phyloP scores from a whole-genome alignment of 2,888 invertebrate genomes.

The Drosophila infuscata region DNA sequence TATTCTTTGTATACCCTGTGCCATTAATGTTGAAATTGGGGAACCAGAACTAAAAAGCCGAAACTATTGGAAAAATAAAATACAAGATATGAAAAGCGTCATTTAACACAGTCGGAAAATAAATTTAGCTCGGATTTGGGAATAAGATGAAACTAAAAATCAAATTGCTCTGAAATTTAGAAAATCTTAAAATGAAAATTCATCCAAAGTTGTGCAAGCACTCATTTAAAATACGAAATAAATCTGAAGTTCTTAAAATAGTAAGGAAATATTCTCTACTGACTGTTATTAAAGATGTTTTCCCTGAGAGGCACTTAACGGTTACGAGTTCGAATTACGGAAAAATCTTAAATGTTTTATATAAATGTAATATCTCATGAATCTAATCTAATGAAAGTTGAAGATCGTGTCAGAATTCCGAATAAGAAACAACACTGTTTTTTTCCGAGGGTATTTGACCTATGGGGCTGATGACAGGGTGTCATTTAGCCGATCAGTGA shows the following conservation, averaged over 20 bases:
- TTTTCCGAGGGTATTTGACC: neutral
- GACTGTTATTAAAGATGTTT: too few relatives aligned
- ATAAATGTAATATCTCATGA: neutral
- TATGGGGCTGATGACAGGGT: neutral
- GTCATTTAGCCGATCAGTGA: neutral
- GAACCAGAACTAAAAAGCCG: neutral
- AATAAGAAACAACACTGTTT: neutral
- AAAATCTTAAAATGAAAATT: neutral
- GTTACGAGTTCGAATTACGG: neutral
- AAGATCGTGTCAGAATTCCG: neutral
- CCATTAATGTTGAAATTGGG: neutral
- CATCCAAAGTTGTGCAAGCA: neutral
- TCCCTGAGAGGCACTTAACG: too few relatives aligned
- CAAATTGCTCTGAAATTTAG: neutral
- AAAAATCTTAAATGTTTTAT: too few relatives aligned
- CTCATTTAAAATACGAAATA: neutral
- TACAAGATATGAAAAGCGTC: neutral
- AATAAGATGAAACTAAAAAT: neutral
- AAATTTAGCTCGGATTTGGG: neutral
- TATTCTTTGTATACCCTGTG: constrained; percentile 17
- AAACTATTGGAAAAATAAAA: neutral
- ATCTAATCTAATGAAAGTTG: too few relatives aligned
- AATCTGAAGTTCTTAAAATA: neutral
- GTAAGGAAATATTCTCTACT: neutral
- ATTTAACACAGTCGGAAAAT: neutral